Base-by-base conservation (phyloP, 2,113 vertebrate species). In the Prolemur simus region DNA sequence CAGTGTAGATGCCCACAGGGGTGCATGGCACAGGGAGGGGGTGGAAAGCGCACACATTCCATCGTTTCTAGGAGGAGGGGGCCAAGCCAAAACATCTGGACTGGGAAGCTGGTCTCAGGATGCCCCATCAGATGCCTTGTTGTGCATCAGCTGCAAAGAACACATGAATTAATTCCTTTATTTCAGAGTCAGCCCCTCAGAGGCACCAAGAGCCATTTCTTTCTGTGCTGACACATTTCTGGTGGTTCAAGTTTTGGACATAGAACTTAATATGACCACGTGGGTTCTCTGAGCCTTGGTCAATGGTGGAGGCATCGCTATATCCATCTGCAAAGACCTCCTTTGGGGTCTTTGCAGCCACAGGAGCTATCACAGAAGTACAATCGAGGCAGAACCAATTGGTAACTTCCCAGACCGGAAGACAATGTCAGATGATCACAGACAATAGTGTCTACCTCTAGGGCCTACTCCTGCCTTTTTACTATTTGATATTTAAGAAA, bases 401-500 rank as follows among this genome's bases (percentile, higher is more conserved):
- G 23, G 25, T 39, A 87, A 27, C 45, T 39, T n/a, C 34, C 3
- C 8, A 39, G 80, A 74, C 34, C 52, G 64, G 37, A 76, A 91
- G 69, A 39, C 18, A 23, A 18, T 54, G 64, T 80, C 73, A 77
- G 29, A 47, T 29, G 66, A 81, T 39, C 56, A 78, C 15, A 86
- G 66, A 18, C 39, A 63, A 71, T 8, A 29, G 9, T 9, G 10
- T 47, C 83, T 8, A 92, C 45, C 14, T 42, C 60, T 21, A 92
- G 64, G 56, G 69, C 15, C n/a, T 77, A 32, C 29, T 42, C 34
- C 37, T 63, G n/a, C 11, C 45, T 81, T 69, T 87, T 54, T 45
- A 56, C 32, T 63, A 45, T 73, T 84, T 95, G 86, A 74, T 89
- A 58, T 15, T 80, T 92, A 76, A 74, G 89, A 96, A 58, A 2